Conservation (phyloP, 2,113 vertebrate species). For the Oncorhynchus clarkii region DNA sequence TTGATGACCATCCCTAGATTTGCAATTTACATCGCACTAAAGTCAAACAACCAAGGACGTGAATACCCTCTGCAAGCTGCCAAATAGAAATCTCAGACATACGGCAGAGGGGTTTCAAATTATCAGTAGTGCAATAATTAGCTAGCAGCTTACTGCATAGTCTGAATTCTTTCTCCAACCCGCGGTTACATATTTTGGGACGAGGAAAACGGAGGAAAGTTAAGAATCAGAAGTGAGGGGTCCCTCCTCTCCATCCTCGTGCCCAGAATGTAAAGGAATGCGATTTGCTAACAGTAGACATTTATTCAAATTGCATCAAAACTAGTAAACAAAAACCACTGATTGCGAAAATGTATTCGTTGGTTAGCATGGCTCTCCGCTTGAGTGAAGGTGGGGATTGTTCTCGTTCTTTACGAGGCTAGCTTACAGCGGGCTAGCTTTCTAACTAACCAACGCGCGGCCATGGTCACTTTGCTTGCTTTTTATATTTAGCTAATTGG, state of each 20-base stretch:
- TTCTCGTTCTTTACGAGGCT: constrained; percentile 8
- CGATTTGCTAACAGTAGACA: background rate
- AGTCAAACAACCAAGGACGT: too few relatives aligned
- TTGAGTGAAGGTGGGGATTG: constrained; percentile 13
- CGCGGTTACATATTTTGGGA: background rate
- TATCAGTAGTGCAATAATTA: background rate
- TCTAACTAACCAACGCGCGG: constrained; percentile 10
- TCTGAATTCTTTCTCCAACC: background rate
- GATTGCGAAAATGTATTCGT: background rate
- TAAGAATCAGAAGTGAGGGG: constrained; percentile 7
- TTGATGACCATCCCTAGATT: too few relatives aligned
- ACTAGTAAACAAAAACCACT: background rate
- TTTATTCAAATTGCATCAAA: background rate
- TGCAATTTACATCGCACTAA: too few relatives aligned
- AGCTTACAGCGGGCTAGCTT: constrained; percentile 15
- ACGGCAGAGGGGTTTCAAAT: background rate
- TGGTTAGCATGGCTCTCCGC: background rate
- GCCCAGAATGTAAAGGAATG: background rate
- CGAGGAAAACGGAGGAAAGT: background rate
- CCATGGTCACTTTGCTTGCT: background rate
- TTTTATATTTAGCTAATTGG: background rate
- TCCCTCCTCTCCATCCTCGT: constrained; percentile 28
- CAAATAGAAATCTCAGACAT: background rate
- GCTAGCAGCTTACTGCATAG: constrained; percentile 1
- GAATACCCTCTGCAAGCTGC: background rate